Evolutionary conservation across 2,888 invertebrate species (phyloP).

Genomic region (Lepidonotus clava): DNA sequence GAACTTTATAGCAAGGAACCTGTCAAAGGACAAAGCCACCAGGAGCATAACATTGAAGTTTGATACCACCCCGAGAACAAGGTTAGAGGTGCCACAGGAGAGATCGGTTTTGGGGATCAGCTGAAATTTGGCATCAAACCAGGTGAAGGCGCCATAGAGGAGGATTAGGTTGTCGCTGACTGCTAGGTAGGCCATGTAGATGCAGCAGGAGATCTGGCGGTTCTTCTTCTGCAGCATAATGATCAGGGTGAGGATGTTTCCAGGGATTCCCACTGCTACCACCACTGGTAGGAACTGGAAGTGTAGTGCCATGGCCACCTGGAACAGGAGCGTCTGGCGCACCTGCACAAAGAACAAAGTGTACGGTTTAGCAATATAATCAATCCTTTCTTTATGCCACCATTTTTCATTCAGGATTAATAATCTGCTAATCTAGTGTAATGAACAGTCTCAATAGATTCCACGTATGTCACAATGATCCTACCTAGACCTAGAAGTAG

Average conservation of each 20-base stretch:
- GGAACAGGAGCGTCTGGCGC: neutral
- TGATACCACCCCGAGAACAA: neutral
- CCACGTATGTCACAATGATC: too few relatives aligned
- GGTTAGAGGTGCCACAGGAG: neutral
- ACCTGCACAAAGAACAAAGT: neutral
- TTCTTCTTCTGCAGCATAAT: neutral
- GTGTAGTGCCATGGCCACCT: neutral
- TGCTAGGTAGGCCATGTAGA: conserved; percentile 32
- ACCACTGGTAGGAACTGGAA: conserved; percentile 14
- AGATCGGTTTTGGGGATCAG: neutral
- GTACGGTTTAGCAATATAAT: neutral
- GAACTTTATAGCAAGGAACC: neutral
- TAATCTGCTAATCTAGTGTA: too few relatives aligned
- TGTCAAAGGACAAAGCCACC: conserved; percentile 34
- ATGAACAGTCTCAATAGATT: too few relatives aligned
- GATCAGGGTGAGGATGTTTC: conserved; percentile 1
- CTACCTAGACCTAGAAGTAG: too few relatives aligned
- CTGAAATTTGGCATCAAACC: neutral
- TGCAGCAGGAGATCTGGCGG: neutral
- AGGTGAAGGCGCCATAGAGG: neutral
- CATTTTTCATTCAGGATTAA: too few relatives aligned
- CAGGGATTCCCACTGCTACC: neutral
- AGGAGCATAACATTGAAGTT: neutral
- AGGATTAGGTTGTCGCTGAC: neutral
- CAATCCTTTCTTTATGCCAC: too few relatives aligned